Evolutionary conservation across 2,113 vertebrate genomes (phyloP), one percentile per base, ranked within the genome.

Genomic region (Labeo catla): DNA sequence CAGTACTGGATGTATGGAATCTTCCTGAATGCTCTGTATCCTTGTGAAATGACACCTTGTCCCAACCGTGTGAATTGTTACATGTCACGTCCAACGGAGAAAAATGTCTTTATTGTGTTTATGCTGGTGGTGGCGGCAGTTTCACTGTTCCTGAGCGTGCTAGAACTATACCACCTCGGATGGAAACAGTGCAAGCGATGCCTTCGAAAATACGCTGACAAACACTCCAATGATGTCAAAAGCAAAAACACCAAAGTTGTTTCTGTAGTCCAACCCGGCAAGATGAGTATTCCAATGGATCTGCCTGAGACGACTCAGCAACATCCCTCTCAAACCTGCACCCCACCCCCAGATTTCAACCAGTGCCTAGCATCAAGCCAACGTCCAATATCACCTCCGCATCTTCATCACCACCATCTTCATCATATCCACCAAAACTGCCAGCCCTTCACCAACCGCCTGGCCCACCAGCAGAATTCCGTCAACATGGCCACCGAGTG

Each of bases 91-190:
- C 98, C 98, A 78, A 99, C 98, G 0, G 98, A 99, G 95, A 99
- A 99, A 92, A 99, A 99, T 0, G 96, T 99, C 68, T 99, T 99
- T 93, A 99, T 99, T 0, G 89, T 99, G 87, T 99, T 99, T 87
- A 99, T 99, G 98, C 91, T 99, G 91, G 96, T 95, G 0, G 98
- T 99, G 90, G 97, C 97, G 0, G 95, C 90, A 0, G 94, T 99
- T 79, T 99, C 98, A 1, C 94, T 99, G 0, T 92, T 98, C 74
- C 96, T 99, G 82, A 99, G 97, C 0, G 90, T 98, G 82, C 90
- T 96, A 0, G 98, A 99, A 91, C 90, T 99, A 28, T 98, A 98
- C 93, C 95, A 99, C 91, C 89, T 99, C 63, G 95, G 93, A 86
- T 99, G 97, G 96, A 98, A 96, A 93, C 96, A 96, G 88, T 76